These are phyloP conservation scores for Globodera ellingtonae DNA, from an alignment of 1,140 invertebrate species.

Conservation along the genomic window DNA sequence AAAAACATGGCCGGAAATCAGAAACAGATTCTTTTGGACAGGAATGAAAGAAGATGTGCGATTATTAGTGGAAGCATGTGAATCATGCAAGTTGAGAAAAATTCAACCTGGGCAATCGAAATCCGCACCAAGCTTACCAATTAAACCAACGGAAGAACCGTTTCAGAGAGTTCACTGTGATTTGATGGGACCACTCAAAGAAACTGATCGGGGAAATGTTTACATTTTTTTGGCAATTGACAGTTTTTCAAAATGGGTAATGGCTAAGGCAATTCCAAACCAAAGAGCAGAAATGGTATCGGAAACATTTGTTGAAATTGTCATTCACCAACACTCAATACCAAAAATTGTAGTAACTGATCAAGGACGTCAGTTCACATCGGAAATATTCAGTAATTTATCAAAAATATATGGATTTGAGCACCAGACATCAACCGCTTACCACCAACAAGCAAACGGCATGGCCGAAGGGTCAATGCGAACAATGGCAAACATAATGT, in stretches of 20 bases:
- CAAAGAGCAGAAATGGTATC: not conserved
- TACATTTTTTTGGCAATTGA: not conserved
- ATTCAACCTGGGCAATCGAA: not conserved
- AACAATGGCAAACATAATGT: not conserved
- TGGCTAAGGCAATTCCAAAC: not conserved
- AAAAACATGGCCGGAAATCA: not conserved
- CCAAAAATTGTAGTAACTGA: not conserved
- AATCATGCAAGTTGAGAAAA: not conserved
- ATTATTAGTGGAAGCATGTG: not conserved
- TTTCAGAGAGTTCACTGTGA: not conserved
- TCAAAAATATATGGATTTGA: not conserved
- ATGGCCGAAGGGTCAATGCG: not conserved
- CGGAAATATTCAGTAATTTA: not conserved
- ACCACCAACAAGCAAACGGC: not conserved
- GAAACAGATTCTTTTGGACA: not conserved
- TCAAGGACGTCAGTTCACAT: too few species aligned
- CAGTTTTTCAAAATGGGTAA: not conserved
- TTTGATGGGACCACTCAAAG: not conserved
- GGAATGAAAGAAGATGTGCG: not conserved
- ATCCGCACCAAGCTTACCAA: not conserved
- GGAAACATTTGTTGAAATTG: not conserved
- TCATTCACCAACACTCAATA: not conserved
- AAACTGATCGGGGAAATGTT: not conserved
- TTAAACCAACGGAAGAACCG: not conserved
- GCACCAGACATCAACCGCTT: not conserved